A percentile compares a stretch with the other conserved stretches of the same genome.
These are phyloP conservation scores for Solea solea DNA, from an alignment of 2,113 vertebrate species.

Conservation along the genomic window DNA sequence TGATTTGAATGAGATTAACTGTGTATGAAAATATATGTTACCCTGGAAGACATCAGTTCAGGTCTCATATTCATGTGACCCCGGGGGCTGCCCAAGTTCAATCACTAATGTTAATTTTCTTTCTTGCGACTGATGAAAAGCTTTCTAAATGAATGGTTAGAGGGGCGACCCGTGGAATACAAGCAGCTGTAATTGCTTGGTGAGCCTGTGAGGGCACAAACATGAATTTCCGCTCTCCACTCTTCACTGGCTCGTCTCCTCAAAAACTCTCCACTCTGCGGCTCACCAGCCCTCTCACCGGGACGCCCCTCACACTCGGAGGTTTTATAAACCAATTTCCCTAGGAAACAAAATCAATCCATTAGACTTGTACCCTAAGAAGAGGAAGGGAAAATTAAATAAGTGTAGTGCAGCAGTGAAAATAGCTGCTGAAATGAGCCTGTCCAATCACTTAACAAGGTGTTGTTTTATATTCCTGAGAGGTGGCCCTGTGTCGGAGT, in stretches of 20 bases:
- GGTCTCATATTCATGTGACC: slow-evolving; percentile 25
- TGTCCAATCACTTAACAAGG: slow-evolving; percentile 73
- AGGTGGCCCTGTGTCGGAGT: slow-evolving; percentile 54
- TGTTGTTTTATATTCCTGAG: slow-evolving; percentile 69
- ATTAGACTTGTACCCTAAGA: slow-evolving; percentile 52
- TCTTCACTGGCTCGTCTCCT: slow-evolving; percentile 6
- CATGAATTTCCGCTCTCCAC: slow-evolving; percentile 4
- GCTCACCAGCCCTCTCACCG: slow-evolving; percentile 5
- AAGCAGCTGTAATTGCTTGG: slow-evolving; percentile 32
- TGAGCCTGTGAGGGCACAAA: slow-evolving; percentile 8
- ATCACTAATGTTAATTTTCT: slow-evolving; percentile 38
- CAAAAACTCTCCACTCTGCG: neutral
- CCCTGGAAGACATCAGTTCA: slow-evolving; percentile 16
- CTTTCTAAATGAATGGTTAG: slow-evolving; percentile 32
- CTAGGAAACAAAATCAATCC: slow-evolving; percentile 58
- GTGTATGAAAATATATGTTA: slow-evolving; percentile 26
- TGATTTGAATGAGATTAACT: slow-evolving; percentile 39
- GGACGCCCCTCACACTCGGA: slow-evolving; percentile 1
- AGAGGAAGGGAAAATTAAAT: slow-evolving; percentile 61
- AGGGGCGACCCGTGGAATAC: slow-evolving; percentile 17
- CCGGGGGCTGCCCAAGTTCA: slow-evolving; percentile 34
- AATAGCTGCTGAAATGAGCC: slow-evolving; percentile 59
- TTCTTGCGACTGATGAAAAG: slow-evolving; percentile 36
- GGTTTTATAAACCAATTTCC: slow-evolving; percentile 54
- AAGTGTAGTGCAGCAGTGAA: slow-evolving; percentile 60